Conservation (phyloP, 2,888 invertebrate genomes). For the Zygothrica quintamaculata region DNA sequence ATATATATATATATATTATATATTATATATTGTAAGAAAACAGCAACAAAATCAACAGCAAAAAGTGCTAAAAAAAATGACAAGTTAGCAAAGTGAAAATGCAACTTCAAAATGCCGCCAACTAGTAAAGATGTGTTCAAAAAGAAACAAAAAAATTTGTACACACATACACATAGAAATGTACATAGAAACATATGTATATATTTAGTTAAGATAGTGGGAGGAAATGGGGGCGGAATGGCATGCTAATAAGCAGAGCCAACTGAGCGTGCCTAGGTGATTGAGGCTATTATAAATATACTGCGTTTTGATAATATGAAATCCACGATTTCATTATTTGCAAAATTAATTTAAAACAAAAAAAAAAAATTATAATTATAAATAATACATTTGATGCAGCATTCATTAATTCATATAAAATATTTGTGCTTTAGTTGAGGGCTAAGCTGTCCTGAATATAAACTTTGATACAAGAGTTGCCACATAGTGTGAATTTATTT, state of each 20-base stretch:
- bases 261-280: conserved; percentile 23
- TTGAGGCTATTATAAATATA: conserved; percentile 16
- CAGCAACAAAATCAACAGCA: conserved; percentile 24
- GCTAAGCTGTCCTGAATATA: no score
- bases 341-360: neutral
- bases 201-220: neutral
- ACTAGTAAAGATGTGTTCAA: conserved; percentile 46
- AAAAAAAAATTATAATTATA: no score
- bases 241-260: conserved; percentile 37
- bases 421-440: no score
- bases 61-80: conserved; percentile 21
- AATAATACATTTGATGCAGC: no score
- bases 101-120: conserved; percentile 55
- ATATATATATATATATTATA: no score
- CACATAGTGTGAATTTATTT: no score
- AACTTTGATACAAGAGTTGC: no score
- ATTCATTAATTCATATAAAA: no score
- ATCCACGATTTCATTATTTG: neutral
- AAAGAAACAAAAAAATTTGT: conserved; percentile 28
- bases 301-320: neutral
- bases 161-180: conserved; percentile 1
- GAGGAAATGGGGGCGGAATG: neutral
- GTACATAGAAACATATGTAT: conserved; percentile 19
- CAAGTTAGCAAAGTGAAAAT: conserved; percentile 46
- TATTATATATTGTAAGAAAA: conserved; percentile 6